These are phyloP conservation scores for Manis pentadactyla DNA, from an alignment of 2,797 vertebrate species.

Conservation along the genomic window DNA sequence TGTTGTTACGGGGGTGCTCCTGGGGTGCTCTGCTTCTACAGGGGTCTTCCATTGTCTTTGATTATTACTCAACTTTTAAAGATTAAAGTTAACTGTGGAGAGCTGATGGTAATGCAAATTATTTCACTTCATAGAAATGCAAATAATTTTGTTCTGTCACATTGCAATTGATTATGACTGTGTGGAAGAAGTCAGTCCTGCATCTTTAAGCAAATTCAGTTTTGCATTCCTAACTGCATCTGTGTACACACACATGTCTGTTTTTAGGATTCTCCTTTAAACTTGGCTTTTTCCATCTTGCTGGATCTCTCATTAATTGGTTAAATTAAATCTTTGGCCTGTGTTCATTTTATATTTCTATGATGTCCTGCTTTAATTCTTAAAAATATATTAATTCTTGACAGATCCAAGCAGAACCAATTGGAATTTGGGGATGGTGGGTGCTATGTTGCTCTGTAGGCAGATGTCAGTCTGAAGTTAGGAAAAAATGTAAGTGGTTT, in stretches of 20 bases:
- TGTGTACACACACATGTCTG: fast-evolving
- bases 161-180: not conserved
- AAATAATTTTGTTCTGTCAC: not conserved
- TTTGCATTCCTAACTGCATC: not conserved
- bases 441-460: not conserved
- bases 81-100: not conserved
- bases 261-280: not conserved
- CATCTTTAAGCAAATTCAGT: not conserved
- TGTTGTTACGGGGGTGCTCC: not conserved
- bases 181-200: not conserved
- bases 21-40: not conserved
- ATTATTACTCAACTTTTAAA: conserved; percentile 38
- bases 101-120: not conserved
- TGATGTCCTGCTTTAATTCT: not conserved
- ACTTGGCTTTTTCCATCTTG: not conserved
- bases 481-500: not conserved
- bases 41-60: not conserved
- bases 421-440: not conserved
- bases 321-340: not conserved
- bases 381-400: not conserved
- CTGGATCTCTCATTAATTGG: not conserved
- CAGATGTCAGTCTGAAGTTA: not conserved
- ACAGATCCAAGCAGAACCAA: not conserved
- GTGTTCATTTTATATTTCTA: not conserved
- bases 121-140: not conserved